Base-by-base conservation (phyloP, 2,113 vertebrate genomes). In the Albula goreensis region DNA sequence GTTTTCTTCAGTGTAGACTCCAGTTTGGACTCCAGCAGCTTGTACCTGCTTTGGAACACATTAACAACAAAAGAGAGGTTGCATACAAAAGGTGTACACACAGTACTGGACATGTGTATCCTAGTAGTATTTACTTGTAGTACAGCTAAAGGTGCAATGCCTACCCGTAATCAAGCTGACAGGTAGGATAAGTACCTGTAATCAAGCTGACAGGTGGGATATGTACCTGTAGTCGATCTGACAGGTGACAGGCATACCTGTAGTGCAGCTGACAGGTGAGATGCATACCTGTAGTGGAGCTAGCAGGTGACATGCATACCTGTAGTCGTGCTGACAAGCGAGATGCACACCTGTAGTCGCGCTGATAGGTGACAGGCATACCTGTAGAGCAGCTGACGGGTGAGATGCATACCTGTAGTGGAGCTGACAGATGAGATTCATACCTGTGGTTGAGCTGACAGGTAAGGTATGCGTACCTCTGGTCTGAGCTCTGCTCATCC, bases 1-100 rank as follows among this genome's bases (percentile, higher is more conserved):
- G 98, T 97, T 70, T 97, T 98, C 90, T 99, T 99, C 83, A 99
- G 92, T 0, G 98, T 97, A 0, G 97, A 98, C 95, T 99, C 98
- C 90, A 99, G 94, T 90, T 97, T 98, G 78, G 96, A 97, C 94
- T 99, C 98, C 92, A 99, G 92, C 90, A 99, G 96, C 91, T 96
- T 98, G 90, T 97, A 99, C 89, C 98, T 99, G 90, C 91, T 94
- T 85, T 79, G 51, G 50, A 56, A 83, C 41, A 84, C 48, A 87
- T 22, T 90, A 79, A 12, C 83, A 51, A 86, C 85, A 83, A 19
- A 13, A 50, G 77, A 10, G 31, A 8, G 50, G 50, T 7, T 22
- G n/a, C 5, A 7, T 31, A 78, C n/a, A 3, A 70, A 11, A 70
- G 63, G 63, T 17, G 5, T 41, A 41, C 0, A 41, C 31, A 41